Conservation (phyloP, 2,888 invertebrate genomes). For the Tetanocera ferruginea region DNA sequence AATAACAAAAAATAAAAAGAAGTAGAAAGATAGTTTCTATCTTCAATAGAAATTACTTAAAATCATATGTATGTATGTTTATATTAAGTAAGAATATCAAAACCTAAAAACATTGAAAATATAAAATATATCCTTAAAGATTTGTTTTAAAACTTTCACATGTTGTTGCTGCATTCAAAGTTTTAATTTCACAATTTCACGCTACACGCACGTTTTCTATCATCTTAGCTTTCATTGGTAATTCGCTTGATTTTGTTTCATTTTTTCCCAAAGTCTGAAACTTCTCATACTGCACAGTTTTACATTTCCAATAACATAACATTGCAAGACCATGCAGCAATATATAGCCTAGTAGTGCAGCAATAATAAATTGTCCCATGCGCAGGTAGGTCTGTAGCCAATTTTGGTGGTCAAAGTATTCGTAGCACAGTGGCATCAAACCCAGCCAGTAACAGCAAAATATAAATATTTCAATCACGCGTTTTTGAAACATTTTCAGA, state of each 20-base stretch:
- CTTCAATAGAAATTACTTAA: too few relatives aligned
- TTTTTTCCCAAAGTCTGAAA: not conserved
- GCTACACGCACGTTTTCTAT: too few relatives aligned
- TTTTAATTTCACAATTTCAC: too few relatives aligned
- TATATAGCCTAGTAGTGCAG: slow-evolving; percentile 53
- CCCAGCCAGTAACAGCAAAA: slow-evolving; percentile 57
- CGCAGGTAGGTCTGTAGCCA: slow-evolving; percentile 12
- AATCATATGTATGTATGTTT: too few relatives aligned
- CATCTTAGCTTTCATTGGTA: too few relatives aligned
- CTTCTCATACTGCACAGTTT: slow-evolving; percentile 37
- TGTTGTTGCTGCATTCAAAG: too few relatives aligned
- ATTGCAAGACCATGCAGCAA: slow-evolving; percentile 53
- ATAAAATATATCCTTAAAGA: too few relatives aligned
- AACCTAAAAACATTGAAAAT: too few relatives aligned
- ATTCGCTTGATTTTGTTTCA: not conserved
- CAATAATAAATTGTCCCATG: slow-evolving; percentile 44
- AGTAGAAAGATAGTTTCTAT: too few relatives aligned
- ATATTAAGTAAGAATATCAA: too few relatives aligned
- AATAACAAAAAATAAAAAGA: too few relatives aligned
- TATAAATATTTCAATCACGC: slow-evolving; percentile 56
- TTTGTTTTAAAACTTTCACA: too few relatives aligned
- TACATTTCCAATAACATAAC: slow-evolving; percentile 55
- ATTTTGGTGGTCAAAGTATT: slow-evolving; percentile 41
- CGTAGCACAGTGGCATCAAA: slow-evolving; percentile 52
- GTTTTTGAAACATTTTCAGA: slow-evolving; percentile 57